A percentile compares a stretch with the other conserved stretches of the same genome.
These are phyloP conservation scores for Smithornis capensis DNA, from an alignment of 2,113 vertebrate species.

Conservation along the genomic window DNA sequence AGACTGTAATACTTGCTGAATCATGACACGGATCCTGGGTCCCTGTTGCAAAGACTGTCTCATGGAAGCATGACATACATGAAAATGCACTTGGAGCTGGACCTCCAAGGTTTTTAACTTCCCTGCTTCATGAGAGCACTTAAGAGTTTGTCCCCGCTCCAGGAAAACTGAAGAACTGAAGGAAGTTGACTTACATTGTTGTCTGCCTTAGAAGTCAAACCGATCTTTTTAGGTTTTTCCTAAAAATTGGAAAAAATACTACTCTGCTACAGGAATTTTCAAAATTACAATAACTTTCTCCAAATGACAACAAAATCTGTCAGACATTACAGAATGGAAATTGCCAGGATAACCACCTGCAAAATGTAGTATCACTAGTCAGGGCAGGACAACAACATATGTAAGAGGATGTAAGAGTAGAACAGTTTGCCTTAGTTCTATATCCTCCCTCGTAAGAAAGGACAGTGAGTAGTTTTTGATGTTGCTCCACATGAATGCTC, in stretches of 20 bases:
- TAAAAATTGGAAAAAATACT: background rate
- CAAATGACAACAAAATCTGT: background rate
- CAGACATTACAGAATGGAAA: background rate
- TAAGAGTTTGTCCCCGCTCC: background rate
- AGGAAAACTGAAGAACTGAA: background rate
- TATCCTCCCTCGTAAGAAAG: background rate
- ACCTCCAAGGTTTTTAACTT: background rate
- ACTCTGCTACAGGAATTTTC: background rate
- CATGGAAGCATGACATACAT: fast-evolving
- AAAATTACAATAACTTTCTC: background rate
- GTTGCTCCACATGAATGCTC: background rate
- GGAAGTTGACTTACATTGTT: background rate
- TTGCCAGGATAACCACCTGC: background rate
- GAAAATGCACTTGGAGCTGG: background rate
- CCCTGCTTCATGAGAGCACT: background rate
- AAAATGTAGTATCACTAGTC: background rate
- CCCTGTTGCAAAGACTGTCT: background rate
- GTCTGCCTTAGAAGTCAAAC: background rate
- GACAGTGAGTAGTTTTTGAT: background rate
- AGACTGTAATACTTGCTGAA: background rate
- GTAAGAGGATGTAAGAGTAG: background rate
- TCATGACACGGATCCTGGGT: background rate
- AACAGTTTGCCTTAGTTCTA: background rate
- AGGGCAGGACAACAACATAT: background rate
- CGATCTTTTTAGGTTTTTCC: background rate